Percentiles rank a stretch among this genome's conserved stretches.
Conservation (phyloP, 2,797 vertebrate genomes). For the Argentina silus region DNA sequence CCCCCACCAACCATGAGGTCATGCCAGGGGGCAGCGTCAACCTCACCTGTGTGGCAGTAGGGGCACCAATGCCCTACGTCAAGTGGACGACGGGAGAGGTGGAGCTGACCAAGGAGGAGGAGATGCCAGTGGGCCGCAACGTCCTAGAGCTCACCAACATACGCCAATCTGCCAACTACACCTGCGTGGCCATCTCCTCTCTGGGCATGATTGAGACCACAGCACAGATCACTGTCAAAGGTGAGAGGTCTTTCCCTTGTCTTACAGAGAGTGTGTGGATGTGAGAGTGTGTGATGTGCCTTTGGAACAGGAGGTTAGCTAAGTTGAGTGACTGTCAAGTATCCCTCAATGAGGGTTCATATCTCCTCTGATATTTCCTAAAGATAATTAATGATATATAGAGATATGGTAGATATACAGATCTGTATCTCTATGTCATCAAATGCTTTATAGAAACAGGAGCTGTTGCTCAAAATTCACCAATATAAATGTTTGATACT, state of each 20-base stretch:
- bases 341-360: background rate
- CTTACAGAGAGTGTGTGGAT: background rate
- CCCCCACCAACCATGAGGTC: conserved; percentile 94
- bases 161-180: conserved; percentile 91
- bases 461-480: background rate
- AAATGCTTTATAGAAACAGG: background rate
- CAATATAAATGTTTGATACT: background rate
- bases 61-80: conserved; percentile 95
- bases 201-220: conserved; percentile 94
- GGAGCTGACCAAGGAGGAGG: conserved; percentile 92
- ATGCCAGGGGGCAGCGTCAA: conserved; percentile 97
- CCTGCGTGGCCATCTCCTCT: conserved; percentile 95
- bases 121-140: conserved; percentile 94
- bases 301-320: background rate
- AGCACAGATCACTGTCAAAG: conserved; percentile 95
- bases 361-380: background rate
- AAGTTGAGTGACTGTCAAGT: background rate
- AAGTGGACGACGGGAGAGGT: conserved; percentile 91
- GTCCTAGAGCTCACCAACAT: conserved; percentile 93
- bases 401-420: background rate
- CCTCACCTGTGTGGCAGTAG: conserved; percentile 95
- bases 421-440: background rate
- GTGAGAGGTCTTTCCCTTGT: conserved; percentile 65
- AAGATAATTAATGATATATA: background rate
- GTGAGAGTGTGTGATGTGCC: background rate